phyloP scores from a whole-genome alignment of 37 sponge, comb jelly and placozoan species.

The Ephydatia muelleri region DNA sequence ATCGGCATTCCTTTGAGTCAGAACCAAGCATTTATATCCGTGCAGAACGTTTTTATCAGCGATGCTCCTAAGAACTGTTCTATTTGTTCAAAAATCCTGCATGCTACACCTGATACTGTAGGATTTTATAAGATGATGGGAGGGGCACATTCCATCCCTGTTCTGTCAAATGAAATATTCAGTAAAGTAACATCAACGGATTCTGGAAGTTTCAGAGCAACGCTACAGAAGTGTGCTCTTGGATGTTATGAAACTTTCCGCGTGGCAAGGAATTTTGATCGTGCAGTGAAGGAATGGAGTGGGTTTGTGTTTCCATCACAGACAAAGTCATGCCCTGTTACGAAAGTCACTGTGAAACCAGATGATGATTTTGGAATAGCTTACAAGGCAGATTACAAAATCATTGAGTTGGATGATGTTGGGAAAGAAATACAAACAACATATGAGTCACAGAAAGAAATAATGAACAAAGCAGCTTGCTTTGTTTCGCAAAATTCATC shows the following conservation, averaged over 20 bases:
- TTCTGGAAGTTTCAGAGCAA: background rate
- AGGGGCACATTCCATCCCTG: too few relatives aligned
- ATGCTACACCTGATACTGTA: too few relatives aligned
- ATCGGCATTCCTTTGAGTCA: too few relatives aligned
- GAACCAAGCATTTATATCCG: too few relatives aligned
- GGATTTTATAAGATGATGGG: too few relatives aligned
- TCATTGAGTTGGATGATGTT: background rate
- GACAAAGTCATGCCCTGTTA: background rate
- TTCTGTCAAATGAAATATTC: too few relatives aligned
- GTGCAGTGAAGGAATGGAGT: background rate
- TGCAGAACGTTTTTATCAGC: too few relatives aligned
- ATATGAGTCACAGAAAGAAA: background rate
- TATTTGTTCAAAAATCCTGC: too few relatives aligned
- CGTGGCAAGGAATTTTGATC: background rate
- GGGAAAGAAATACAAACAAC: background rate
- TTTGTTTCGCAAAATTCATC: background rate
- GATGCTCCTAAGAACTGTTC: too few relatives aligned
- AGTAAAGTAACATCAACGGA: too few relatives aligned
- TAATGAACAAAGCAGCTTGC: background rate
- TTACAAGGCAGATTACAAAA: background rate
- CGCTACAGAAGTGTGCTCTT: background rate
- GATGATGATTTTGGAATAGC: background rate
- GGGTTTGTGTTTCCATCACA: background rate
- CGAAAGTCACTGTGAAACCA: background rate
- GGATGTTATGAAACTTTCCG: background rate